These are phyloP conservation scores for Cydia splendana DNA, from an alignment of 1,140 invertebrate species.

Conservation along the genomic window DNA sequence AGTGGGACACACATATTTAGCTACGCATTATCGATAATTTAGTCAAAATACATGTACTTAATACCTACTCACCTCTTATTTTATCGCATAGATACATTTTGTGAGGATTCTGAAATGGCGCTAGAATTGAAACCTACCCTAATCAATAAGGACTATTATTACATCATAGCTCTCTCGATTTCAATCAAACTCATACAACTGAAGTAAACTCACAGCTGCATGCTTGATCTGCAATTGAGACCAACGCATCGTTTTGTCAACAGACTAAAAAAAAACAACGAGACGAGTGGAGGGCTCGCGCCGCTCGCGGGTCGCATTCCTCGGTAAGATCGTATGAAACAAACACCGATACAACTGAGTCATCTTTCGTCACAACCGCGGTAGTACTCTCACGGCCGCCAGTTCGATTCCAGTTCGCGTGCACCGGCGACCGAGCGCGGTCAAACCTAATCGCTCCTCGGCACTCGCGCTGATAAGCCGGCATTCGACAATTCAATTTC, in stretches of 20 bases:
- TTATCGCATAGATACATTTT: too few relatives aligned
- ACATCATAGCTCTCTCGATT: neutral
- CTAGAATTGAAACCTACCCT: neutral
- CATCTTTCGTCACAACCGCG: conserved; percentile 64
- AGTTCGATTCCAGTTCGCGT: conserved; percentile 60
- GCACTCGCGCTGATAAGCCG: conserved; percentile 52
- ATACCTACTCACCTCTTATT: too few relatives aligned
- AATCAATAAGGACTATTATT: conserved; percentile 4
- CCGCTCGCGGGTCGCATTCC: conserved; percentile 38
- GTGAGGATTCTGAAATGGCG: too few relatives aligned
- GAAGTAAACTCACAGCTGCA: neutral
- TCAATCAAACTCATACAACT: neutral
- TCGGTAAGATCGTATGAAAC: conserved; percentile 44
- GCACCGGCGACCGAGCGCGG: conserved; percentile 65
- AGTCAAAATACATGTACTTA: too few relatives aligned
- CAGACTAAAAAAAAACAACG: neutral
- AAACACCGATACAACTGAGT: conserved; percentile 66
- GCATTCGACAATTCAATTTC: conserved; percentile 50
- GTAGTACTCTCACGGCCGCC: conserved; percentile 49
- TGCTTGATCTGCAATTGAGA: conserved; percentile 1
- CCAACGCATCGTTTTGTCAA: conserved; percentile 31
- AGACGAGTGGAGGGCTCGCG: conserved; percentile 33
- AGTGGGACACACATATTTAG: too few relatives aligned
- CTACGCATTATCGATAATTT: too few relatives aligned
- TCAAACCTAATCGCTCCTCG: conserved; percentile 50